These are phyloP conservation scores for Rhorus exstirpatorius DNA, from an alignment of 2,888 invertebrate genomes.

Conservation along the genomic window DNA sequence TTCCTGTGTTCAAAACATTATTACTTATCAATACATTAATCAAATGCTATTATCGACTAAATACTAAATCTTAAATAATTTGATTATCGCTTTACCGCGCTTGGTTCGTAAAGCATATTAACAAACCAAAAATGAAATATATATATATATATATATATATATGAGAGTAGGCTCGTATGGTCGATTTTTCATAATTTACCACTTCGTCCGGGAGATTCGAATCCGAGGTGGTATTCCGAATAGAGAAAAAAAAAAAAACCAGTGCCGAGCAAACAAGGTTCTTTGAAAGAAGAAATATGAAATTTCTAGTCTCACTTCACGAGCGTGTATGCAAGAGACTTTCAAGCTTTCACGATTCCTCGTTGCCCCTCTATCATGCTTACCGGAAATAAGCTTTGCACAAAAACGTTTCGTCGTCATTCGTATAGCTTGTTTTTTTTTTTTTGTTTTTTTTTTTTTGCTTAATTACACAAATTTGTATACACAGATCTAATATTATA, in stretches of 20 bases:
- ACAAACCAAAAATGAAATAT: slow-evolving; percentile 28
- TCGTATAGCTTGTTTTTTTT: slow-evolving; percentile 39
- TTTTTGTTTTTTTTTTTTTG: too few species aligned
- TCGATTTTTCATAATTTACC: slow-evolving; percentile 31
- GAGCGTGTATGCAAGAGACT: neutral
- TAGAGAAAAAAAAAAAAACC: slow-evolving; percentile 15
- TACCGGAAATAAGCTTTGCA: slow-evolving; percentile 64
- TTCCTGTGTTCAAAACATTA: slow-evolving; percentile 59
- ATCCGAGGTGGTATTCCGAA: neutral
- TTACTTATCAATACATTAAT: slow-evolving; percentile 59
- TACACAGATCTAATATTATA: slow-evolving; percentile 65
- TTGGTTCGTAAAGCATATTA: slow-evolving; percentile 63
- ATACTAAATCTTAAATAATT: slow-evolving; percentile 72
- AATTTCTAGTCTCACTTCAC: slow-evolving; percentile 3
- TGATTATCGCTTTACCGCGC: slow-evolving; percentile 74
- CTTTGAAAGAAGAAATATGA: slow-evolving; percentile 4
- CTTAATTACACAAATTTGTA: slow-evolving; percentile 58
- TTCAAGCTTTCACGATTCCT: slow-evolving; percentile 30
- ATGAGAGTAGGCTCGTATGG: slow-evolving; percentile 29
- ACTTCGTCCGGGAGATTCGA: slow-evolving; percentile 12
- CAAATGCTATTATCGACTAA: slow-evolving; percentile 48
- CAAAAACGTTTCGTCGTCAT: slow-evolving; percentile 58
- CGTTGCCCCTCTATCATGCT: slow-evolving; percentile 3
- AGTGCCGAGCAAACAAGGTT: slow-evolving; percentile 5
- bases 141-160: too few species aligned